Evolutionary conservation across 2,888 invertebrate genomes (phyloP).

Genomic region (Agonopterix alstromeriana): DNA sequence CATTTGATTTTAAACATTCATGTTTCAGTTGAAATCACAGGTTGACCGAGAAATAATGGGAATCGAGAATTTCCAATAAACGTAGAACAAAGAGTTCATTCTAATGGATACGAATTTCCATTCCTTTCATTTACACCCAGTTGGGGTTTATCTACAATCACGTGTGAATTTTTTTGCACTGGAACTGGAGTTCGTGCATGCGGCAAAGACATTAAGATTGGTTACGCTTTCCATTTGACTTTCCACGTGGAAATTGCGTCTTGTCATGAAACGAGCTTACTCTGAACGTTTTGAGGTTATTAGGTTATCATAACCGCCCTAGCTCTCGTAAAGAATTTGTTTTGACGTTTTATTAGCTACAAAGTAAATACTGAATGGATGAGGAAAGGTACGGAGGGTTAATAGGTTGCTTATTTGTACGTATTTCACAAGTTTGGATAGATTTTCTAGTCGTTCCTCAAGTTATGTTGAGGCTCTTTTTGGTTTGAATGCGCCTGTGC

Average conservation of each 20-base stretch:
- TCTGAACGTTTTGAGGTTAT: constrained; percentile 57
- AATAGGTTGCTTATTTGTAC: constrained; percentile 10
- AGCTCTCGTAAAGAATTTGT: constrained; percentile 29
- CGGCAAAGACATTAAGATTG: constrained; percentile 61
- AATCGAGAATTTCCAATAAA: no score
- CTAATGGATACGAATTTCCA: not conserved
- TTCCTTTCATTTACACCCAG: constrained; percentile 2
- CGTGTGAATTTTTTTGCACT: constrained; percentile 51
- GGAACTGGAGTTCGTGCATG: constrained; percentile 51
- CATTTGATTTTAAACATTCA: no score
- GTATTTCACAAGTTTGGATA: no score
- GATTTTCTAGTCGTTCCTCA: no score
- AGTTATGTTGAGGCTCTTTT: no score
- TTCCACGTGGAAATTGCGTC: constrained; percentile 62
- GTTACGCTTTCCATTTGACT: constrained; percentile 69
- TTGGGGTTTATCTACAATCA: constrained; percentile 15
- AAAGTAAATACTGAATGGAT: constrained; percentile 13
- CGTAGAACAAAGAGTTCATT: no score
- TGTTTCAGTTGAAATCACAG: no score
- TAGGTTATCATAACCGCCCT: constrained; percentile 53
- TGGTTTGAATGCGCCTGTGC: no score
- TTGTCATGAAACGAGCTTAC: constrained; percentile 65
- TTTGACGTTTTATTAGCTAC: constrained; percentile 32
- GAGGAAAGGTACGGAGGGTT: constrained; percentile 10
- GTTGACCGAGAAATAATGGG: no score